Base-by-base conservation (phyloP, 2,113 vertebrate species). In the Macroglossus sobrinus region DNA sequence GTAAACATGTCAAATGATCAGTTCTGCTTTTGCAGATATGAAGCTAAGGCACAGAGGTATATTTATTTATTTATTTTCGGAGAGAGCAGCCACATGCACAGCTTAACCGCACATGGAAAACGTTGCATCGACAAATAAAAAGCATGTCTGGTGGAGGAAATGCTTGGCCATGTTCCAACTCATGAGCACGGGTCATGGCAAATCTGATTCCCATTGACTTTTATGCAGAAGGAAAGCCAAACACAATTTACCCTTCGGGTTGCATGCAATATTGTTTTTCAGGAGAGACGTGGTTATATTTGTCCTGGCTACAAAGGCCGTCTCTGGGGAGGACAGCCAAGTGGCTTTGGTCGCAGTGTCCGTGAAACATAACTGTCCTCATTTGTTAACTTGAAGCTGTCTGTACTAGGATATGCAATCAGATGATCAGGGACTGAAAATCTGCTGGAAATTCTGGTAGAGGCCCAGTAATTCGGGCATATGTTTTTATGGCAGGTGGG, bases 121-220 rank as follows among this genome's bases (percentile, higher is more conserved):
- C 22, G 4, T 87, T 30, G 85, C 40, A 30, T 3, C 33, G 75
- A 76, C 79, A 30, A 69, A 28, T 26, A 30, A 97, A 82, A 94
- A 30, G 63, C 88, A 35, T 28, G 61, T 86, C 69, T 69, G 53
- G 35, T 69, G 59, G 82, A 94, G 68, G 38, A 28, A n/a, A 11
- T 28, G 28, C 71, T 91, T 91, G 97, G 93, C 69, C 22, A 12
- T 78, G 57, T 33, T 91, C 84, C 91, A 88, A 10, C 69, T 69
- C 68, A 7, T 15, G 61, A 96, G 69, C 69, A 61, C 10, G 33
- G 75, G 28, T 68, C 40, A 4, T 66, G 88, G 96, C 92, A 96
- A 96, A 91, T 93, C 88, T 82, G 35, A 87, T 91, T 95, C 61
- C 78, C 81, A 84, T 76, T 66, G 89, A 95, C 91, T 94, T 92